phyloP scores from a whole-genome alignment of 2,888 invertebrate species.

The Drosophila putrida region DNA sequence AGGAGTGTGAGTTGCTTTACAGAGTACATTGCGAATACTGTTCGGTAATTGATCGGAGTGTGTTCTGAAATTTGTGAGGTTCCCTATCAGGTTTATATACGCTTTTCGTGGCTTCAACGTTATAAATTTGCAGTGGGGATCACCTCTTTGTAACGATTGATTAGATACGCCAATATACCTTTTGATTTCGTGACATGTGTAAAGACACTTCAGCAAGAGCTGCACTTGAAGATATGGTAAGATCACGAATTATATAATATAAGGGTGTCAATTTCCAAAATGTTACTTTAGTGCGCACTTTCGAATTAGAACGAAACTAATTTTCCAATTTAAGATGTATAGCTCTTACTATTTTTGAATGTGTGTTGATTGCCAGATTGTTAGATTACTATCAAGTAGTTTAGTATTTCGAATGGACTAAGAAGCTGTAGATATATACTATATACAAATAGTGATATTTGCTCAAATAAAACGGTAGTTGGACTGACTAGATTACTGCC shows the following conservation, averaged over 20 bases:
- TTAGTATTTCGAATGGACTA: too few species aligned
- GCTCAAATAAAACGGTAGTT: too few species aligned
- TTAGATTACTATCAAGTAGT: too few species aligned
- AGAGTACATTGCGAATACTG: slow-evolving; percentile 39
- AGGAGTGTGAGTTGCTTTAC: slow-evolving; percentile 23
- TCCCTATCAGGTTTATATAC: slow-evolving; percentile 18
- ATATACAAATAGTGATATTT: too few species aligned
- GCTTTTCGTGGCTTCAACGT: background rate
- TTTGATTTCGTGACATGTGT: slow-evolving; percentile 1
- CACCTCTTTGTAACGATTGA: slow-evolving; percentile 2
- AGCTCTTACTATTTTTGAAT: too few species aligned
- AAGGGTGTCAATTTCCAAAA: background rate
- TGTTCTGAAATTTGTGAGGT: background rate
- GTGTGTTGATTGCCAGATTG: too few species aligned
- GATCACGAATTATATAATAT: background rate
- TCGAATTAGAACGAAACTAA: too few species aligned
- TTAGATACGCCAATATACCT: slow-evolving; percentile 24
- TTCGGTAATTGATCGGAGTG: background rate
- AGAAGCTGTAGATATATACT: too few species aligned
- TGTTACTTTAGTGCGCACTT: background rate
- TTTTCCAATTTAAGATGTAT: too few species aligned
- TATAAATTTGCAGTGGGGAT: background rate
- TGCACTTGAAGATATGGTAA: background rate
- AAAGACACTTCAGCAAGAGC: background rate
- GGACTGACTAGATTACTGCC: too few species aligned